A percentile compares a stretch with the other conserved stretches of the same genome.
Evolutionary conservation across 2,797 vertebrate genomes (phyloP).

Genomic region (Mus spretus): DNA sequence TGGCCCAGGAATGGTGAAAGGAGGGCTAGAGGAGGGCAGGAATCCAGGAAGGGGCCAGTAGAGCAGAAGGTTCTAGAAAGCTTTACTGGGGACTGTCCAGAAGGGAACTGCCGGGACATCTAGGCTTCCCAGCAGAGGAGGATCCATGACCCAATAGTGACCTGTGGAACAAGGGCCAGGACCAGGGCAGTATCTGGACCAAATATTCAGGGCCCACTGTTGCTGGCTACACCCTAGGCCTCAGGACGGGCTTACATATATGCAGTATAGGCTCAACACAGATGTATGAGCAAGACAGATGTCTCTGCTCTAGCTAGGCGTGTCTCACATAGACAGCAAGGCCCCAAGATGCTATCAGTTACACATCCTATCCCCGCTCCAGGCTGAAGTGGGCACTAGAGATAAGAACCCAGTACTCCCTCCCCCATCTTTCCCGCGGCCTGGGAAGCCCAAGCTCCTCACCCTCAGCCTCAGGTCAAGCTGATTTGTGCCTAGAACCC

Average conservation of each 20-base stretch:
- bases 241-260: neutral
- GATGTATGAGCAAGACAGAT: accelerated
- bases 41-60: neutral
- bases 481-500: neutral
- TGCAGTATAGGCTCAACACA: neutral
- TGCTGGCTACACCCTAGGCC: too few relatives aligned
- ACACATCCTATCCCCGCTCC: too few relatives aligned
- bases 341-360: neutral
- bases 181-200: neutral
- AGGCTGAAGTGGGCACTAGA: neutral
- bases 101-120: neutral
- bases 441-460: neutral
- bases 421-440: neutral
- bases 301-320: neutral
- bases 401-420: neutral
- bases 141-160: neutral
- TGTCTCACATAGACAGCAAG: neutral
- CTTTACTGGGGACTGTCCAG: neutral
- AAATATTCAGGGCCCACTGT: neutral
- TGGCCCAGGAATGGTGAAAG: neutral
- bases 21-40: neutral
- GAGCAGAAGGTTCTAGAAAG: neutral
- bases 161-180: neutral
- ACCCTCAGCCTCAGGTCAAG: neutral
- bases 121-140: neutral